phyloP scores from a whole-genome alignment of 92 coral and sea anemone species.

The Epizoanthus fatuus region DNA sequence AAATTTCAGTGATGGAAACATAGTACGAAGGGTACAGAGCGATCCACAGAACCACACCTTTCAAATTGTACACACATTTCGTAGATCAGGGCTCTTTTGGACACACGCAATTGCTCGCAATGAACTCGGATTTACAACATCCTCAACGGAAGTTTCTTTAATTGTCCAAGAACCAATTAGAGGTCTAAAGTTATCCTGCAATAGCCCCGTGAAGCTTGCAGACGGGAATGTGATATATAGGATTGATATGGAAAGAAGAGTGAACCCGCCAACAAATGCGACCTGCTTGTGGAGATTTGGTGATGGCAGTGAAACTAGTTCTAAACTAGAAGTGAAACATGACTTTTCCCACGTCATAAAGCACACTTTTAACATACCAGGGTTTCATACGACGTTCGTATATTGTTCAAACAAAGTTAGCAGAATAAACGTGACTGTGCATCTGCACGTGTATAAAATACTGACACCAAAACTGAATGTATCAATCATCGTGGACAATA shows the following conservation, averaged over 20 bases:
- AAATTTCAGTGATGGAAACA: slow-evolving; percentile 35
- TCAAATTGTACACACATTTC: slow-evolving; percentile 17
- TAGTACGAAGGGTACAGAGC: not conserved
- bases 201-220: slow-evolving; percentile 51
- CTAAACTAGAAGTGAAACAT: not conserved
- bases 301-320: slow-evolving; percentile 35
- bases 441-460: slow-evolving; percentile 64
- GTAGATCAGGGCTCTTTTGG: slow-evolving; percentile 36
- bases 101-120: slow-evolving; percentile 44
- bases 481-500: not conserved
- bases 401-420: slow-evolving; percentile 76
- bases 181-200: slow-evolving; percentile 29
- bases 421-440: slow-evolving; percentile 30
- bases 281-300: slow-evolving; percentile 83
- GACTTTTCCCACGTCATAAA: slow-evolving; percentile 9
- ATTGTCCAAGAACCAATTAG: slow-evolving; percentile 62
- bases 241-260: not conserved
- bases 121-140: slow-evolving; percentile 27
- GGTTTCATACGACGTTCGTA: slow-evolving; percentile 51
- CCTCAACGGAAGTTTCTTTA: not conserved
- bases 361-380: slow-evolving; percentile 53
- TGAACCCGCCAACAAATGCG: slow-evolving; percentile 64
- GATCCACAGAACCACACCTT: not conserved
- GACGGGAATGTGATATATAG: slow-evolving; percentile 22
- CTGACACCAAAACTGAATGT: slow-evolving; percentile 57